Evolutionary conservation across 2,888 invertebrate species (phyloP).

Genomic region (Stictocephala bisonia): DNA sequence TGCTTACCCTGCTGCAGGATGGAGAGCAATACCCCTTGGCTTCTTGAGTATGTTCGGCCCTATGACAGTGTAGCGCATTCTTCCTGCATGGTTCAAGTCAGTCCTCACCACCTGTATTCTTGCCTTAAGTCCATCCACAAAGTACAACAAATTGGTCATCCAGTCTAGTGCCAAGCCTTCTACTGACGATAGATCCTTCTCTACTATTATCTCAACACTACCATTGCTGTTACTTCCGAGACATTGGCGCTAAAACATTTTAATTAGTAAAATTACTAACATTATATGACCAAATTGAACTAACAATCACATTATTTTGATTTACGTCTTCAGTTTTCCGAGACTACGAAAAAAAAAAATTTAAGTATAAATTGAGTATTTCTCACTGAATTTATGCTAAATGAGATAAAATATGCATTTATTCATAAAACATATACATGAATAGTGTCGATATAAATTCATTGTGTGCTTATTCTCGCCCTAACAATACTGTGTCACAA

Average conservation of each 20-base stretch:
- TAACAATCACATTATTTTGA: too few relatives aligned
- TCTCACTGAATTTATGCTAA: too few relatives aligned
- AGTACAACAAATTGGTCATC: conserved; percentile 87
- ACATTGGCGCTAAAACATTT: conserved; percentile 71
- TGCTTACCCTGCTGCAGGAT: conserved; percentile 79
- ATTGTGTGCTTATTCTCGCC: too few relatives aligned
- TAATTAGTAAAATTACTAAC: conserved; percentile 25
- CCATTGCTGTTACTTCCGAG: conserved; percentile 72
- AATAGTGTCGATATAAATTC: too few relatives aligned
- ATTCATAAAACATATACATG: too few relatives aligned
- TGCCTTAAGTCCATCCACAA: conserved; percentile 83
- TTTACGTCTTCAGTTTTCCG: too few relatives aligned
- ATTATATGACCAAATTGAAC: not conserved
- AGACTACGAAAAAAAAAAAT: too few relatives aligned
- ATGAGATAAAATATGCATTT: too few relatives aligned
- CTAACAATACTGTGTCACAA: too few relatives aligned
- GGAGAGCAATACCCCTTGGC: conserved; percentile 85
- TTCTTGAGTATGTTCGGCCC: conserved; percentile 74
- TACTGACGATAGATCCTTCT: conserved; percentile 80
- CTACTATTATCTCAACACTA: conserved; percentile 77
- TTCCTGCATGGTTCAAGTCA: conserved; percentile 71
- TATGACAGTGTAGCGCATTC: conserved; percentile 82
- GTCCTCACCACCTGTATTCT: conserved; percentile 81
- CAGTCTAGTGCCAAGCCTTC: conserved; percentile 93
- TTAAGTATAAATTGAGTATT: too few relatives aligned